These are phyloP conservation scores for Enteromius thamalakanensis DNA, from an alignment of 2,797 vertebrate species.

Conservation along the genomic window DNA sequence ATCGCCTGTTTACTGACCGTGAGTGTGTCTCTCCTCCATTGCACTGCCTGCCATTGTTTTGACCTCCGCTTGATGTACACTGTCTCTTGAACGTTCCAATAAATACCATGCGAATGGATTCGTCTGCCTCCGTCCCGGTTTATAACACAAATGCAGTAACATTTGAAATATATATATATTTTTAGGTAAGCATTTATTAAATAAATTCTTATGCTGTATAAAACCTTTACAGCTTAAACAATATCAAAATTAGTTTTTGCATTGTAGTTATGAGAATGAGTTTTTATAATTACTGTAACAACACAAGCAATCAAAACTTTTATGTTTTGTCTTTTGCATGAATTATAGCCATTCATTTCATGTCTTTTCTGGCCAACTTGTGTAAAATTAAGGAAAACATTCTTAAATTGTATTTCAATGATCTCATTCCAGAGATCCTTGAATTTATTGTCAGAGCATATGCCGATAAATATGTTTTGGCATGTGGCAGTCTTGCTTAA, in stretches of 20 bases:
- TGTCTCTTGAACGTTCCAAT: too few relatives aligned
- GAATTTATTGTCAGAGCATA: background rate
- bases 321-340: background rate
- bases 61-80: too few relatives aligned
- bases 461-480: slow-evolving; percentile 4
- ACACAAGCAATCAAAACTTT: background rate
- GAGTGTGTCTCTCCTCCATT: too few relatives aligned
- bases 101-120: too few relatives aligned
- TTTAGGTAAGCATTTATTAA: background rate
- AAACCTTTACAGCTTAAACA: background rate
- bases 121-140: too few relatives aligned
- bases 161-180: background rate
- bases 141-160: background rate
- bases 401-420: background rate
- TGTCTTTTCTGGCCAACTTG: background rate
- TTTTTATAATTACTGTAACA: background rate
- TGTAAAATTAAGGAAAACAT: background rate
- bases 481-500: background rate
- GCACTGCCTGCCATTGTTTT: too few relatives aligned
- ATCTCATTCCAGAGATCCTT: background rate
- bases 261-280: background rate
- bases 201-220: background rate
- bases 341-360: background rate
- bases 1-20: too few relatives aligned
- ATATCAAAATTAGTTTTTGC: background rate